Base-by-base conservation (phyloP, 64 coral and sea anemone species). In the Hydrozoanthus tunicans region DNA sequence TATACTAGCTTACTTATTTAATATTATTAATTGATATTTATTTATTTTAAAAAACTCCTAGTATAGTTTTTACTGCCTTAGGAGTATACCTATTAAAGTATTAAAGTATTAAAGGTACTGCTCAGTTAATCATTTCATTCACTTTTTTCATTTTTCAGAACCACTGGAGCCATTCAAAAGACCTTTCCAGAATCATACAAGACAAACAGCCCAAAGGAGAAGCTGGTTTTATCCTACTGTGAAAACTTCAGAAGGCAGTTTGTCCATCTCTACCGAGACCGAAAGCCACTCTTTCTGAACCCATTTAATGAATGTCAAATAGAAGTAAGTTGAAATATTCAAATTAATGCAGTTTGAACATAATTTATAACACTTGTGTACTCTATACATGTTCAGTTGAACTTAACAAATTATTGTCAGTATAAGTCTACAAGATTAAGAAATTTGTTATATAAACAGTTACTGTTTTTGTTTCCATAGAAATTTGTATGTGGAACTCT, bases 211-310 rank as follows among this genome's bases (percentile, higher is more conserved):
- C 79, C 90, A 3, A 95, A 99, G 68, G 97, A 99, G 61, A 99
- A 92, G 27, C 70, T 96, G 59, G 85, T 99, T 17, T 60, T 99
- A 64, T 96, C 92, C 52, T 99, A 92, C 92, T 95, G 91, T 90
- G 97, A 99, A 79, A 99, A 99, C 77, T 99, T 99, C 72, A 93
- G 97, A 66, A 78, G 97, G 9, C 97, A 99, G 77, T 99, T 99
- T 94, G 97, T 99, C 10, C 94, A 99, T 83, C 84, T 99, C 3
- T 99, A 94, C 77, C 94, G 97, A 74, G 97, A 99, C 62, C 79
- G 94, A 15, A 99, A 92, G 63, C 97, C 97, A 54, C 77, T 99
- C 20, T 90, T 99, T 17, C 86, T 99, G 7, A 96, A 93, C 60
- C 97, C 97, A 62, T 15, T 81, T 3, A 99, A 99, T 86, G 97